These are phyloP conservation scores for Stichodactyla mertensii DNA, from an alignment of 64 coral and sea anemone genomes.

Conservation along the genomic window DNA sequence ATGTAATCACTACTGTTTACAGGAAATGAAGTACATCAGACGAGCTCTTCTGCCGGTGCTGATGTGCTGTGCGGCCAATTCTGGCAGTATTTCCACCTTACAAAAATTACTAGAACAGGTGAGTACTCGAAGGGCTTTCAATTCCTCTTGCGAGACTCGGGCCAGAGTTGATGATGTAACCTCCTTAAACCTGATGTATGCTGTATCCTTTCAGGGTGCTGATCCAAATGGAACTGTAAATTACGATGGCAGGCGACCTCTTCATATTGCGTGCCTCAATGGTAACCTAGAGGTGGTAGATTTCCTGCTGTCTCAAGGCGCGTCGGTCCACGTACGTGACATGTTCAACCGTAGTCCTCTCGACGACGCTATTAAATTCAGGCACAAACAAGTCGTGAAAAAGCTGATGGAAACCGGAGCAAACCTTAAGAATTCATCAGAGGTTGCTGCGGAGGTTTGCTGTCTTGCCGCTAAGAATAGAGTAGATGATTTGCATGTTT, in stretches of 20 bases:
- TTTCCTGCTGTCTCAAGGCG: slow-evolving; percentile 57
- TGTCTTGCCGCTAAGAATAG: slow-evolving; percentile 72
- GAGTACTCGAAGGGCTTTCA: not conserved
- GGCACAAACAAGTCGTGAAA: slow-evolving; percentile 67
- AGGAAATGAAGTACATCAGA: slow-evolving; percentile 92
- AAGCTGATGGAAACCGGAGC: slow-evolving; percentile 53
- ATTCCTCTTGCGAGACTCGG: no score
- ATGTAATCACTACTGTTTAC: not conserved
- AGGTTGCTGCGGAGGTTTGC: slow-evolving; percentile 66
- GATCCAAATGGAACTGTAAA: slow-evolving; percentile 62
- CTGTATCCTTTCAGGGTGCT: slow-evolving; percentile 40
- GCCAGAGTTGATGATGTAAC: no score
- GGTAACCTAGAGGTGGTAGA: slow-evolving; percentile 53
- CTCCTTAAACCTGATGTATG: no score
- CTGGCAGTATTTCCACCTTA: slow-evolving; percentile 48
- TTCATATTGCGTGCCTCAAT: slow-evolving; percentile 68
- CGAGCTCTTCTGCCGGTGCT: slow-evolving; percentile 76
- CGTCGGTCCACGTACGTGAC: slow-evolving; percentile 64
- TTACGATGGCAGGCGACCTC: slow-evolving; percentile 66
- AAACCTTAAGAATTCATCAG: slow-evolving; percentile 26
- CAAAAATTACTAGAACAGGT: slow-evolving; percentile 82
- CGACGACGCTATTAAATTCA: slow-evolving; percentile 74
- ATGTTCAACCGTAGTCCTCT: slow-evolving; percentile 55
- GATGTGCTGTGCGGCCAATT: slow-evolving; percentile 85
- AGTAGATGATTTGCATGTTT: slow-evolving; percentile 55